Percentiles rank a stretch among this genome's conserved stretches.
phyloP scores from a whole-genome alignment of 2,113 vertebrate genomes.

The Silurus glanis region DNA sequence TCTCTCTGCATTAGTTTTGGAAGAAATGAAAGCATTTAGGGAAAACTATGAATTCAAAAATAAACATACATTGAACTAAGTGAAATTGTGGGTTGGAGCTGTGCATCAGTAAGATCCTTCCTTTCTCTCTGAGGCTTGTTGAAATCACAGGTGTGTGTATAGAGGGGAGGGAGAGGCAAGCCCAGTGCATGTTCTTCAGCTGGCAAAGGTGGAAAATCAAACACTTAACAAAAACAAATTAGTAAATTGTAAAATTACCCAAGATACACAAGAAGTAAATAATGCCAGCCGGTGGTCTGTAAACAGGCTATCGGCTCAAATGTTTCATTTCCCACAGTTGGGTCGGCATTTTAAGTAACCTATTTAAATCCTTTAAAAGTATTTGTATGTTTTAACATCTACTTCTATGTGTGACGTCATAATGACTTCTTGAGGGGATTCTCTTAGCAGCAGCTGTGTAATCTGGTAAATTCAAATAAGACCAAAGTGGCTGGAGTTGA shows the following conservation, averaged over 20 bases:
- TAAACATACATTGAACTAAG: neutral
- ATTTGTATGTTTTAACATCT: neutral
- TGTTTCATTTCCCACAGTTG: slow-evolving; percentile 24
- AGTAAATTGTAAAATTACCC: neutral
- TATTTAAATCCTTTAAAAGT: neutral
- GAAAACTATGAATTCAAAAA: neutral
- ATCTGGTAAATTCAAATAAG: too few species aligned
- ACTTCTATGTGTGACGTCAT: neutral
- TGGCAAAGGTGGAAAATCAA: slow-evolving; percentile 52
- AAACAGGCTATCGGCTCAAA: neutral
- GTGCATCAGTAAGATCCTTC: neutral
- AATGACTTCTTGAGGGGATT: neutral
- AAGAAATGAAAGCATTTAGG: neutral
- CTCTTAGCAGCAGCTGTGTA: too few species aligned
- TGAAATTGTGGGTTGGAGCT: neutral
- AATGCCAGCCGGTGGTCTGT: neutral
- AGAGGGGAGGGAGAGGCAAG: neutral
- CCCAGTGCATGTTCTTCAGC: neutral
- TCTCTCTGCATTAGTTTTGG: neutral
- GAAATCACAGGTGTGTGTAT: neutral
- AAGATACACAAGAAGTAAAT: neutral
- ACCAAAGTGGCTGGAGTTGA: too few species aligned
- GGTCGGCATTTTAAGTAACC: neutral
- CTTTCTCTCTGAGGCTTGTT: neutral
- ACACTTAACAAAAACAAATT: slow-evolving; percentile 21